Evolutionary conservation across 2,113 vertebrate genomes (phyloP).

Genomic region (Chloropsis cyanopogon): DNA sequence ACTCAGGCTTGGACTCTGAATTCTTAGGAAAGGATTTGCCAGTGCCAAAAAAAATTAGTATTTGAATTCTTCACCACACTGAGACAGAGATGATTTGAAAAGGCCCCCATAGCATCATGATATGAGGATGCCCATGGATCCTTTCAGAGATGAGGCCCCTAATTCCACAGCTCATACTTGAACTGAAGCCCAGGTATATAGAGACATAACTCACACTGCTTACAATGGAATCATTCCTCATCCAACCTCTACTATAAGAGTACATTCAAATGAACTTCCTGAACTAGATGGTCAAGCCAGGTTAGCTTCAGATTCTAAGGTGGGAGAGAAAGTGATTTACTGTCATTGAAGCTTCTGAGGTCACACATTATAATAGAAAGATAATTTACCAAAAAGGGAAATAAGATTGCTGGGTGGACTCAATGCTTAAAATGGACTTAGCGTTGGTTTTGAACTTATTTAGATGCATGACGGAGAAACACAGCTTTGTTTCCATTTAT

Average conservation of each 20-base stretch:
- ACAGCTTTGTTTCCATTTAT: conserved; percentile 52
- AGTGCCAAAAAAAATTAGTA: neutral
- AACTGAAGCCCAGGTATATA: neutral
- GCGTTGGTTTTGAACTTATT: conserved; percentile 61
- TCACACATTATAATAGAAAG: neutral
- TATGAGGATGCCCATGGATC: neutral
- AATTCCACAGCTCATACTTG: neutral
- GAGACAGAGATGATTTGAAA: neutral
- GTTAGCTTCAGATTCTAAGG: neutral
- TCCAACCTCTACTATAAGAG: neutral
- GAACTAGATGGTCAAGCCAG: neutral
- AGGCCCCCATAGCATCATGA: neutral
- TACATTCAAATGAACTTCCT: neutral
- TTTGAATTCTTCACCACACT: neutral
- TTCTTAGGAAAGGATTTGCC: neutral
- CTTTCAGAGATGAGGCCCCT: neutral
- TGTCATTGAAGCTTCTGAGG: conserved; percentile 2
- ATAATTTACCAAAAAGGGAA: conserved; percentile 48
- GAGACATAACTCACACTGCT: neutral
- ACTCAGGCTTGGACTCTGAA: neutral
- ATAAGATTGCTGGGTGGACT: conserved; percentile 69
- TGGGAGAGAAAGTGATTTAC: conserved; percentile 26
- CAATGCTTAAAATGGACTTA: conserved; percentile 60
- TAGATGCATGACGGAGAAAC: conserved; percentile 42
- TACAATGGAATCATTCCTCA: neutral